Base-by-base conservation (phyloP, 2,113 vertebrate genomes). In the Isichthys henryi region DNA sequence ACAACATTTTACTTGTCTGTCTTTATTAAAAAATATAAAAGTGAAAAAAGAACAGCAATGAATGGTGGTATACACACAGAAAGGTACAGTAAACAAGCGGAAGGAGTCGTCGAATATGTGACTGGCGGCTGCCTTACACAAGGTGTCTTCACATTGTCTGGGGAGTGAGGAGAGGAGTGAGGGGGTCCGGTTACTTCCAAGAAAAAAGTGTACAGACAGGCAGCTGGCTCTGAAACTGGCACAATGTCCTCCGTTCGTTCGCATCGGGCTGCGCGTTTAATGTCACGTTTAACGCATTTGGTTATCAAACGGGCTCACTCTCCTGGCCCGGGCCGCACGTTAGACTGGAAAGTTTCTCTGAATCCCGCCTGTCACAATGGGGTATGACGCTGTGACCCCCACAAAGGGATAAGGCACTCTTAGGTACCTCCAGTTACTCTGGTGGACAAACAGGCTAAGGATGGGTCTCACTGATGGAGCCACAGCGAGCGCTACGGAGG, bases 401-500 rank as follows among this genome's bases (percentile, higher is more conserved):
- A 91, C 2, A 35, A 21, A 91, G 91, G 88, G 80, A 92, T 5
- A 50, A 93, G 94, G 92, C 92, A 91, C 70, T 39, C 5, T 17
- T 39, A 39, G 35, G 74, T 15, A 43, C 74, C 74, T 19, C 35
- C 15, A 15, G 35, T 80, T 17, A 43, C 35, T 80, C 17, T 0
- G 35, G 74, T 80, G 35, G 31, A 17, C 15, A 92, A 93, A 92
- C 92, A 92, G 91, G 82, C 91, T 70, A 90, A 92, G 91, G 92
- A 48, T 62, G 91, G 92, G 91, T 92, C 89, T 90, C 90, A 90
- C 88, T 93, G 88, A 90, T 92, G 92, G 92, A 87, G 82, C 90
- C 84, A 74, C 52, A 39, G 85, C 52, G 92, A 90, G 92, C 93
- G 93, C 94, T 91, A 95, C 15, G 7, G 31, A 17, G 74, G 74